Conservation (phyloP, 2,888 invertebrate species). For the Phymatocera aterrima region DNA sequence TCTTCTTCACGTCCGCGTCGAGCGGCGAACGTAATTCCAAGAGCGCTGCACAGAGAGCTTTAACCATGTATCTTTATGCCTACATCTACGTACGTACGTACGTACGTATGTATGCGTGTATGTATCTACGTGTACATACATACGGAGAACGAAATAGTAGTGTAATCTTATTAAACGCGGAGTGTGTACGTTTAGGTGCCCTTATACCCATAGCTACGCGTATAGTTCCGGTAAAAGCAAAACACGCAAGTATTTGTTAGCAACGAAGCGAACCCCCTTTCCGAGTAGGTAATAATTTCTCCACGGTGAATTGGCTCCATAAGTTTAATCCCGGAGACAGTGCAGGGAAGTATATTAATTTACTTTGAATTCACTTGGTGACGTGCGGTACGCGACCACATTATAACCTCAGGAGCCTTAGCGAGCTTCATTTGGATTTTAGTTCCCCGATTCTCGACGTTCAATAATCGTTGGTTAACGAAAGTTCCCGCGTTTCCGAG, state of each 20-base stretch:
- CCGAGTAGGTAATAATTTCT: conserved; percentile 72
- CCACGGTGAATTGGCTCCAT: conserved; percentile 73
- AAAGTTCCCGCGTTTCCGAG: too few species aligned
- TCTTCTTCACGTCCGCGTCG: conserved; percentile 52
- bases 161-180: conserved; percentile 34
- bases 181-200: background rate
- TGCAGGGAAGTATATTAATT: conserved; percentile 73
- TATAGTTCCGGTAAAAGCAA: conserved; percentile 56
- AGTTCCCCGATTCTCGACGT: too few species aligned
- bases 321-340: conserved; percentile 70
- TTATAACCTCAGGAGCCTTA: background rate
- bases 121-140: background rate
- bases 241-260: conserved; percentile 62
- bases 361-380: conserved; percentile 70
- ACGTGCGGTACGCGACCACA: conserved; percentile 28
- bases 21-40: conserved; percentile 10
- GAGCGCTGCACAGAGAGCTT: conserved; percentile 63
- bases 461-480: too few species aligned
- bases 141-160: background rate
- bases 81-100: background rate
- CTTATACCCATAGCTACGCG: background rate
- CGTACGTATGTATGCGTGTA: background rate
- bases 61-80: conserved; percentile 24
- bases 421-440: too few species aligned
- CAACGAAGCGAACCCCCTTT: conserved; percentile 56